phyloP scores from a whole-genome alignment of 2,797 vertebrate genomes.

The Dipus sagitta region DNA sequence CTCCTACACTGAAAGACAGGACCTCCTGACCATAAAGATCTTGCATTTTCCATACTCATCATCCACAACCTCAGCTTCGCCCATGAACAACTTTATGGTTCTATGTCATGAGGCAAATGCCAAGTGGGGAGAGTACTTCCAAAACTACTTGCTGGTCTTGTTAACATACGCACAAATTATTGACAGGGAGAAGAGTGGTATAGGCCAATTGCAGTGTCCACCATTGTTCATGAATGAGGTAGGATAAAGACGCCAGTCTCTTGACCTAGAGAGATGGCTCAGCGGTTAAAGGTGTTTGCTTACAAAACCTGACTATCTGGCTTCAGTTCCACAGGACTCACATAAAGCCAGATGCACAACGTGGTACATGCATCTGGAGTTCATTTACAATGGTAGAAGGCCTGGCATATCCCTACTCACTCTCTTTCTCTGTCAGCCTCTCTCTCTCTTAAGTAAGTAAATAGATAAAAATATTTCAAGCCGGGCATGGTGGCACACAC shows the following conservation, averaged over 20 bases:
- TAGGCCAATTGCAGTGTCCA: not conserved
- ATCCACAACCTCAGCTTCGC: not conserved
- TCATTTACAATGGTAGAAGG: too few relatives aligned
- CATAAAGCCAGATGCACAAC: too few relatives aligned
- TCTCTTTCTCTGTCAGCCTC: too few relatives aligned
- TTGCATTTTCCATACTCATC: not conserved
- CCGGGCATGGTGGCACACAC: too few relatives aligned
- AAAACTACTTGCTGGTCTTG: not conserved
- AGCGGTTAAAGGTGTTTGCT: too few relatives aligned
- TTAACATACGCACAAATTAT: not conserved
- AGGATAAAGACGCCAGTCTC: not conserved
- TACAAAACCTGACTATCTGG: not conserved
- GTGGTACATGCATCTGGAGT: too few relatives aligned
- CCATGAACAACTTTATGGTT: not conserved
- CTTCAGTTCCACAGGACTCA: not conserved
- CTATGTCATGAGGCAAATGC: not conserved
- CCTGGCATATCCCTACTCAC: too few relatives aligned
- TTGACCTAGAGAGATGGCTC: not conserved
- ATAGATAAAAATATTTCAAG: too few relatives aligned
- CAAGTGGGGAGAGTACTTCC: not conserved
- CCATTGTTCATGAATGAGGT: conserved; percentile 10
- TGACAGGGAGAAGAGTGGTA: not conserved
- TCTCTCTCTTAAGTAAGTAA: too few relatives aligned
- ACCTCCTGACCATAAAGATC: not conserved
- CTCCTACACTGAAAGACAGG: not conserved